Evolutionary conservation across 2,888 invertebrate genomes (phyloP), one percentile per base, ranked within the genome.

Genomic region (Spicauda simplicius): DNA sequence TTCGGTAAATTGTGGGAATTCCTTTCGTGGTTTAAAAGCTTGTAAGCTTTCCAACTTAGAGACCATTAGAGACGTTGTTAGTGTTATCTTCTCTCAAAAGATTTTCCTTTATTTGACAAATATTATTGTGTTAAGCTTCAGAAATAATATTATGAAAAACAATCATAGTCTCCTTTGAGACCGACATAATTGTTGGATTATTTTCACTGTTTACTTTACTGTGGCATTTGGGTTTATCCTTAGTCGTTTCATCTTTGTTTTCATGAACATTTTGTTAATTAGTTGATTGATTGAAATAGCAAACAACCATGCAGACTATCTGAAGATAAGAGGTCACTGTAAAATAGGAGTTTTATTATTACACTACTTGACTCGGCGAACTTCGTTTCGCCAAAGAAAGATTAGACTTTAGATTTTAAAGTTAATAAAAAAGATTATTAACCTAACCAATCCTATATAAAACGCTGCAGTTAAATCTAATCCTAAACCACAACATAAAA

Each of bases 1-100:
- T 33, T 33, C 33, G 33, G 10, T 33, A 33, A 33, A 25, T 25
- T 25, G 25, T 4, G n/a, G 25, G 5, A 25, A 4, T 33, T 33
- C 8, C 33, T 33, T 33, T 33, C 8, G 10, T 1, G 33, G 53
- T 48, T 64, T 20, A 65, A 20, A 14, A 33, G 19, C n/a, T 53
- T 25, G 53, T 53, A 33, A 41, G 12, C 45, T 45, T 75, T 72
- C 57, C 52, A 37, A 57, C 48, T 50, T 18, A 19, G 11, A 20
- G 19, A 12, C 61, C 25, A 56, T 56, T 61, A 55, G 50, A 56
- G 19, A 48, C n/a, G 48, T 60, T 66, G 56, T 61, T 56, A 66
- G 50, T 16, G 16, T 56, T 50, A 50, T 50, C n/a, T 48, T 48
- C 50, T 59, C 37, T 50, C 16, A 18, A 56, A 25, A 59, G 18